These are phyloP conservation scores for Cephus runcator DNA, from an alignment of 2,888 invertebrate species.

Conservation along the genomic window DNA sequence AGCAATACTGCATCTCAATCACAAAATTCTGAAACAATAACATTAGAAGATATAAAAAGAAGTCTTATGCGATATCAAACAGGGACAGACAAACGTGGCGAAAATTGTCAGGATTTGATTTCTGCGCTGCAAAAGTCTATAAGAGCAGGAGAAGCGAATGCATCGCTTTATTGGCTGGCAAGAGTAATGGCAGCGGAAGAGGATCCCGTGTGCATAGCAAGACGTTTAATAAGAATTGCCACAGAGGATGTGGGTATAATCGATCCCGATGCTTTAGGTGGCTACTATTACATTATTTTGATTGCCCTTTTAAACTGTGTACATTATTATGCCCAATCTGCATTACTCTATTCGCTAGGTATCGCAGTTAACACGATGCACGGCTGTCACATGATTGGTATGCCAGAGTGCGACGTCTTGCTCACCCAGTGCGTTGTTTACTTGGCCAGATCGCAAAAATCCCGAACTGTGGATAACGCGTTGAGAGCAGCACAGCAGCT, in stretches of 20 bases:
- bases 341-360: constrained; percentile 63
- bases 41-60: constrained; percentile 33
- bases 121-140: constrained; percentile 47
- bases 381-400: constrained; percentile 80
- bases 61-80: constrained; percentile 31
- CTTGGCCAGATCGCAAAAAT: constrained; percentile 78
- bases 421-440: constrained; percentile 80
- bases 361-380: constrained; percentile 79
- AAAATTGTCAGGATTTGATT: constrained; percentile 38
- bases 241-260: constrained; percentile 42
- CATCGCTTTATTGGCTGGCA: constrained; percentile 46
- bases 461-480: constrained; percentile 60
- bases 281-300: background rate
- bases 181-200: constrained; percentile 45
- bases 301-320: background rate
- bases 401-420: constrained; percentile 82
- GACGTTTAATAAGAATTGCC: constrained; percentile 44
- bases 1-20: background rate
- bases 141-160: constrained; percentile 36
- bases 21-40: constrained; percentile 51
- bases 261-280: constrained; percentile 44
- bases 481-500: constrained; percentile 64
- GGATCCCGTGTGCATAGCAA: constrained; percentile 48
- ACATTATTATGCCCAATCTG: background rate
- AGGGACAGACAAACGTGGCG: constrained; percentile 27